A percentile compares a stretch with the other conserved stretches of the same genome.
phyloP scores from a whole-genome alignment of 2,113 vertebrate species.

The Rhea pennata region DNA sequence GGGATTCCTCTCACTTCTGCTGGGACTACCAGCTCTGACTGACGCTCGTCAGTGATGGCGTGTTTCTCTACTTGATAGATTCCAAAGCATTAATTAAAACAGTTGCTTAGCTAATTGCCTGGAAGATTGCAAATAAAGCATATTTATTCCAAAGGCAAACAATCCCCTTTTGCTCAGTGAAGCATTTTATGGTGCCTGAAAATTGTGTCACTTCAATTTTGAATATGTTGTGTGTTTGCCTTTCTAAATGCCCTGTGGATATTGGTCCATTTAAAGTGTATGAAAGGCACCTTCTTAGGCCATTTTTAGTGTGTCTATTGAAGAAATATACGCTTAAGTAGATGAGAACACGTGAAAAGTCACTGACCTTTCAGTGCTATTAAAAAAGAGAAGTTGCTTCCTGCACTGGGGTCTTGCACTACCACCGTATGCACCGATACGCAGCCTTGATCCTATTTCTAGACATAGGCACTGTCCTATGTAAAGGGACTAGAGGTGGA shows the following conservation, averaged over 20 bases:
- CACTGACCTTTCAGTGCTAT: not conserved
- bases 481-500: not conserved
- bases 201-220: slow-evolving; percentile 46
- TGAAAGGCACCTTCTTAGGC: not conserved
- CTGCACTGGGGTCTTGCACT: not conserved
- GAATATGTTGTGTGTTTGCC: slow-evolving; percentile 9
- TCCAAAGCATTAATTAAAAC: slow-evolving; percentile 58
- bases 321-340: not conserved
- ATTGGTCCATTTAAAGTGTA: not conserved
- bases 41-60: slow-evolving; percentile 31
- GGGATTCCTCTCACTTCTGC: not conserved
- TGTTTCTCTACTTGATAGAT: slow-evolving; percentile 44
- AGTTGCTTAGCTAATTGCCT: slow-evolving; percentile 67
- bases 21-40: slow-evolving; percentile 1
- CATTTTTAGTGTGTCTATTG: not conserved
- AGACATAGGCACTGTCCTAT: not conserved
- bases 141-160: slow-evolving; percentile 63
- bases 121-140: slow-evolving; percentile 55
- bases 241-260: slow-evolving; percentile 27
- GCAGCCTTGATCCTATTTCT: not conserved
- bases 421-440: not conserved
- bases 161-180: slow-evolving; percentile 59
- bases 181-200: slow-evolving; percentile 49
- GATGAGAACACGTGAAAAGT: not conserved
- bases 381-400: not conserved